A percentile compares a stretch with the other conserved stretches of the same genome.
These are phyloP conservation scores for Lacerta agilis DNA, from an alignment of 2,797 vertebrate genomes.

Conservation along the genomic window DNA sequence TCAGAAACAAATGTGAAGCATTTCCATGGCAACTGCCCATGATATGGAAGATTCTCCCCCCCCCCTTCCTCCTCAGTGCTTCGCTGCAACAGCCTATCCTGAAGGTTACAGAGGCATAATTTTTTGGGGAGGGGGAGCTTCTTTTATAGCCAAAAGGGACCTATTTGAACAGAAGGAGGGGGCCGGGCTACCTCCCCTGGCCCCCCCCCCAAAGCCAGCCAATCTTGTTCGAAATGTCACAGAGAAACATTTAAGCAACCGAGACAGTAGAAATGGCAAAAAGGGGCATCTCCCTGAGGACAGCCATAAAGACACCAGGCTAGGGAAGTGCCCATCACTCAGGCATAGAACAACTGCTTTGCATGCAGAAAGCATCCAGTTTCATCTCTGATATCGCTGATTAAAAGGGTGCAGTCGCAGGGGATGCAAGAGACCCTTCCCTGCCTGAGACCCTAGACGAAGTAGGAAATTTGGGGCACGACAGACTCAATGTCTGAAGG, in stretches of 20 bases:
- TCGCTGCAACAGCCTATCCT: background rate
- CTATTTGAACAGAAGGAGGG: background rate
- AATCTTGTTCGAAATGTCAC: background rate
- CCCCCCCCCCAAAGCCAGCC: background rate
- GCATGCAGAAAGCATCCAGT: background rate
- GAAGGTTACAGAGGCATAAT: accelerated
- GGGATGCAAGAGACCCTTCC: no score
- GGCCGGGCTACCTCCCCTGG: background rate
- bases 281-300: background rate
- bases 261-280: background rate
- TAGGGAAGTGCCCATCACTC: background rate
- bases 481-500: no score
- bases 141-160: background rate
- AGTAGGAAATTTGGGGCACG: background rate
- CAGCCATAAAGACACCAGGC: background rate
- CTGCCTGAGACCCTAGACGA: no score
- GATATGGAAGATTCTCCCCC: background rate
- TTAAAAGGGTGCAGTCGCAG: background rate
- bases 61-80: conserved; percentile 25
- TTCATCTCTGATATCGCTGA: background rate
- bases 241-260: background rate
- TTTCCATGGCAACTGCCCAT: conserved; percentile 54
- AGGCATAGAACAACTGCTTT: background rate
- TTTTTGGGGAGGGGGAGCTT: accelerated
- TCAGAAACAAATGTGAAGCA: background rate